Percentiles rank a stretch among this genome's conserved stretches.
Evolutionary conservation across 2,797 vertebrate species (phyloP).

Genomic region (Parauchenoglanis ngamensis): DNA sequence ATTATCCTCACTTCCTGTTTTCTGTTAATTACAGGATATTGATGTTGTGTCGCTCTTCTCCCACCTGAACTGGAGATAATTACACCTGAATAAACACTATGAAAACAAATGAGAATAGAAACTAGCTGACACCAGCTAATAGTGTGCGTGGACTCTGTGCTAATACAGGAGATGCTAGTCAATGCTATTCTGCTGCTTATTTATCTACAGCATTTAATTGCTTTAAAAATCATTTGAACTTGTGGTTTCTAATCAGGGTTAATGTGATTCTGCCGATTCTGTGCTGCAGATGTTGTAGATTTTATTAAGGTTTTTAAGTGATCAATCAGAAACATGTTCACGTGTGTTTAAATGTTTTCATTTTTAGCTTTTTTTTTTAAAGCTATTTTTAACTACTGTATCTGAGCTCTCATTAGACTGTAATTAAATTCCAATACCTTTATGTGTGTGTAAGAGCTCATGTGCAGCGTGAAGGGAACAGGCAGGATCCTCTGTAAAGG

Average conservation of each 20-base stretch:
- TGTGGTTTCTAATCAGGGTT: neutral
- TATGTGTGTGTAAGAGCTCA: no score
- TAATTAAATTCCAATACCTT: no score
- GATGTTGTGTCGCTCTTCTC: constrained; percentile 37
- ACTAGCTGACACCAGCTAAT: neutral
- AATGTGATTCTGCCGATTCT: neutral
- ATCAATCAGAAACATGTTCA: neutral
- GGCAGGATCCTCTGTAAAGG: neutral
- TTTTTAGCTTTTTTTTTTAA: neutral
- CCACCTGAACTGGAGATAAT: constrained; percentile 31
- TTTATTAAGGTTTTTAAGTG: neutral
- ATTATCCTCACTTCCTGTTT: constrained; percentile 30
- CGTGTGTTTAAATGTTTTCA: neutral
- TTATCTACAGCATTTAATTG: neutral
- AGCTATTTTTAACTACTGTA: neutral
- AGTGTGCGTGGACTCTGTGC: neutral
- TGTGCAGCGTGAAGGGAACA: neutral
- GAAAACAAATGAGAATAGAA: constrained; percentile 1
- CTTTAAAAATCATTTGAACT: neutral
- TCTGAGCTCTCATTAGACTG: neutral
- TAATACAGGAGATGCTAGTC: neutral
- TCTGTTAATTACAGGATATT: constrained; percentile 34
- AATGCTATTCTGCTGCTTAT: neutral
- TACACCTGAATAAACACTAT: neutral
- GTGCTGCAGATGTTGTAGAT: neutral